Evolutionary conservation across 1,140 invertebrate species (phyloP).

Genomic region (Hetaerina americana): DNA sequence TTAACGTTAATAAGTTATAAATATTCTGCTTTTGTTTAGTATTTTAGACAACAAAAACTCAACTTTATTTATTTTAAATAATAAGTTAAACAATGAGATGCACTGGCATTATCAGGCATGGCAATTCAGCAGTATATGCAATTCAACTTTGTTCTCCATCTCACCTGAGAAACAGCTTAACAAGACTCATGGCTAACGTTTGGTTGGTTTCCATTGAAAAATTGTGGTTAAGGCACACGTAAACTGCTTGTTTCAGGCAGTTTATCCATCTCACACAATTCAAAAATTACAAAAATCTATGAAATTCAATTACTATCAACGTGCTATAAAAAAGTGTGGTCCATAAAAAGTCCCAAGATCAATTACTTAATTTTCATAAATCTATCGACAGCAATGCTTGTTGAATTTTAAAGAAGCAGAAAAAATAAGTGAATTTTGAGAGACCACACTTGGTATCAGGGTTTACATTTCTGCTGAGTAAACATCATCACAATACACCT

Average conservation of each 20-base stretch:
- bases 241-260: background rate
- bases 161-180: background rate
- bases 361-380: too few species aligned
- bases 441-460: too few species aligned
- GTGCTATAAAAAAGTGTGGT: too few species aligned
- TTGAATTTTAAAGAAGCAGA: too few species aligned
- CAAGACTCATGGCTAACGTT: background rate
- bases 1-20: background rate
- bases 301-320: too few species aligned
- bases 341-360: too few species aligned
- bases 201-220: too few species aligned
- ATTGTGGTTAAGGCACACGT: background rate
- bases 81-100: background rate
- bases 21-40: background rate
- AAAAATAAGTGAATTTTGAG: too few species aligned
- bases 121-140: too few species aligned
- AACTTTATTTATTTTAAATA: background rate
- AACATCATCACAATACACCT: background rate
- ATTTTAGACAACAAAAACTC: background rate
- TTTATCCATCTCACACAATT: too few species aligned
- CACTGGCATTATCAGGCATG: too few species aligned
- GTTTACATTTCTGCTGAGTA: background rate
- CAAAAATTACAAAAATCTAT: background rate
- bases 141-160: background rate
- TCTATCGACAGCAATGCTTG: too few species aligned